Conservation (phyloP, 1,140 invertebrate genomes). For the Tetramorium simillimum region DNA sequence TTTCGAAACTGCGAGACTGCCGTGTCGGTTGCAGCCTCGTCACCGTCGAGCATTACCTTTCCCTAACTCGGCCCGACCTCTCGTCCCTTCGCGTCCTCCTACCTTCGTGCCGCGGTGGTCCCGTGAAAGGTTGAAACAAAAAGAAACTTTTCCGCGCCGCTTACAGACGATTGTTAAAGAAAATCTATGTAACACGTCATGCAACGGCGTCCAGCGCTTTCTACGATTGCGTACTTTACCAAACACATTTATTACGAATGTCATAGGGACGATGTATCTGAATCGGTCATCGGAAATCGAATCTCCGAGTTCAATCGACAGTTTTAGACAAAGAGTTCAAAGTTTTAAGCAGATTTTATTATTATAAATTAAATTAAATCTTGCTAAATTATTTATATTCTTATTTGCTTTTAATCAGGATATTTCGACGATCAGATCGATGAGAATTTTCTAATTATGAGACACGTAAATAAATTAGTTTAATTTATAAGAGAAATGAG, state of each 20-base stretch:
- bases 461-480: background rate
- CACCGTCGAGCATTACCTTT: conserved; percentile 73
- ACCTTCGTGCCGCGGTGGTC: conserved; percentile 18
- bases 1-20: conserved; percentile 84
- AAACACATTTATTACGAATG: background rate
- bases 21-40: conserved; percentile 82
- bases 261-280: background rate
- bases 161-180: conserved; percentile 26
- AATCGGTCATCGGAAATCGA: background rate
- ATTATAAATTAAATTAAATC: background rate
- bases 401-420: background rate
- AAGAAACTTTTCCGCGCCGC: conserved; percentile 46
- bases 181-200: conserved; percentile 17
- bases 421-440: background rate
- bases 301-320: background rate
- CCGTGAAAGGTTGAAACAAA: conserved; percentile 52
- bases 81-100: conserved; percentile 25
- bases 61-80: conserved; percentile 62
- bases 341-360: background rate
- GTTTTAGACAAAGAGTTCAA: background rate
- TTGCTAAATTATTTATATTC: background rate
- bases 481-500: too few species aligned
- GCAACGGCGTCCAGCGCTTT: background rate
- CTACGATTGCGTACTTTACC: background rate
- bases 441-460: background rate